A percentile compares a stretch with the other conserved stretches of the same genome.
These are phyloP conservation scores for Meloidogyne floridensis DNA, from an alignment of 1,140 invertebrate genomes.

Conservation along the genomic window DNA sequence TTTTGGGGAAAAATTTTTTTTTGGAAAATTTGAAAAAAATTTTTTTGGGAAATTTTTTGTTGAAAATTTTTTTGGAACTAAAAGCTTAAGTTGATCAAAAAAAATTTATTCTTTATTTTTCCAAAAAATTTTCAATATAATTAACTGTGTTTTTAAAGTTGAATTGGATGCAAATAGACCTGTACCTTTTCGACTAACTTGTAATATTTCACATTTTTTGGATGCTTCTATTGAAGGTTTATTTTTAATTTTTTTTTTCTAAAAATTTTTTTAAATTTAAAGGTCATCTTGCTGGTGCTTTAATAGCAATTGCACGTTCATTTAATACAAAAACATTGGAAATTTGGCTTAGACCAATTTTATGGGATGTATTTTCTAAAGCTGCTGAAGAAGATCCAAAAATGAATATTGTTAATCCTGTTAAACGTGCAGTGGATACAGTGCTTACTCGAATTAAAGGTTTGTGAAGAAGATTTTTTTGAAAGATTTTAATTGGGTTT, in stretches of 20 bases:
- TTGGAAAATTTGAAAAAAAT: too few relatives aligned
- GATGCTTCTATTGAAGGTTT: conserved; percentile 44
- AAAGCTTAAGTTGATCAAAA: too few relatives aligned
- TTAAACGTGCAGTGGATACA: conserved; percentile 25
- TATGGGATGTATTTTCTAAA: conserved; percentile 42
- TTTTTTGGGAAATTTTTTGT: too few relatives aligned
- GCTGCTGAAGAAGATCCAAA: conserved; percentile 36
- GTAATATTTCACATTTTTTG: conserved; percentile 38
- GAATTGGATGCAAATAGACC: conserved; percentile 44
- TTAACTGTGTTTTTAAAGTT: conserved; percentile 22
- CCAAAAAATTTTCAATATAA: too few relatives aligned
- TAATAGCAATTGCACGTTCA: conserved; percentile 38
- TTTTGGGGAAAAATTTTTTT: too few relatives aligned
- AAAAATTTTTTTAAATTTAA: neutral
- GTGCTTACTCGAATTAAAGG: conserved; percentile 21
- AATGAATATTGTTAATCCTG: conserved; percentile 25
- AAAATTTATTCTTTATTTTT: too few relatives aligned
- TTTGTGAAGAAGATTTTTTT: neutral
- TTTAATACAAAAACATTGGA: conserved; percentile 33
- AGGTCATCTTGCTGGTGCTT: conserved; percentile 40
- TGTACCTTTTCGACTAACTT: conserved; percentile 38
- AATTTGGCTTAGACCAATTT: conserved; percentile 35
- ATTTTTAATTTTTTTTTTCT: conserved; percentile 15
- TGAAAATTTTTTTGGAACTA: too few relatives aligned
- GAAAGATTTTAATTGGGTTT: too few relatives aligned